Percentiles rank a stretch among this genome's conserved stretches.
These are phyloP conservation scores for Microcebus murinus DNA, from an alignment of 2,113 vertebrate species.

Conservation along the genomic window DNA sequence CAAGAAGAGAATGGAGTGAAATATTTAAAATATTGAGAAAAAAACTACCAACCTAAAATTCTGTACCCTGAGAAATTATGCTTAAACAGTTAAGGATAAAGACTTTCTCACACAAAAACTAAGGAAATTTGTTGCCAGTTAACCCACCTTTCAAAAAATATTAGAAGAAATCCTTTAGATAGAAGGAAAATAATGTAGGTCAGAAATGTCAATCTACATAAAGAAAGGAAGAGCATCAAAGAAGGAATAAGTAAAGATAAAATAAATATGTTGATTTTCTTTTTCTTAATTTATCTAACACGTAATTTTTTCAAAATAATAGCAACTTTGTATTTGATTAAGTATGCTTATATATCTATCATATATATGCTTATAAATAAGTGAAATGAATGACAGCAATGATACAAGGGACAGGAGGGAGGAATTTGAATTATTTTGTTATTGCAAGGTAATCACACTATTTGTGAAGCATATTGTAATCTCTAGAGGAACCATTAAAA, in stretches of 20 bases:
- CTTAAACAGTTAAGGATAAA: not conserved
- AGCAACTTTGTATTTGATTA: not conserved
- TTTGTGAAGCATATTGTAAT: not conserved
- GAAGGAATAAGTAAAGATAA: not conserved
- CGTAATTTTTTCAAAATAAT: not conserved
- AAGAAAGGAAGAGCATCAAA: not conserved
- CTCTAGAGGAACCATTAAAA: not conserved
- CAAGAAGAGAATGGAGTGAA: not conserved
- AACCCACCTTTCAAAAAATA: not conserved
- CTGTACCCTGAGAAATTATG: not conserved
- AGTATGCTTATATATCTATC: not conserved
- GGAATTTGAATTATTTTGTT: not conserved
- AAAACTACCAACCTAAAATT: not conserved
- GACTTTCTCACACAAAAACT: not conserved
- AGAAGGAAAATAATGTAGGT: not conserved
- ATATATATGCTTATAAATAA: not conserved
- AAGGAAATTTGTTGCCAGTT: not conserved
- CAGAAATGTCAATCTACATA: not conserved
- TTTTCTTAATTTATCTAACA: not conserved
- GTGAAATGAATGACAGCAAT: not conserved
- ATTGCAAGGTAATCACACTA: not conserved
- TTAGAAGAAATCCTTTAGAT: not conserved
- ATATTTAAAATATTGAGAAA: not conserved
- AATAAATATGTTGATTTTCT: not conserved
- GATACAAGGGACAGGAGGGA: not conserved